Evolutionary conservation across 1,140 invertebrate genomes (phyloP).

Genomic region (Lasioglossum albipes): DNA sequence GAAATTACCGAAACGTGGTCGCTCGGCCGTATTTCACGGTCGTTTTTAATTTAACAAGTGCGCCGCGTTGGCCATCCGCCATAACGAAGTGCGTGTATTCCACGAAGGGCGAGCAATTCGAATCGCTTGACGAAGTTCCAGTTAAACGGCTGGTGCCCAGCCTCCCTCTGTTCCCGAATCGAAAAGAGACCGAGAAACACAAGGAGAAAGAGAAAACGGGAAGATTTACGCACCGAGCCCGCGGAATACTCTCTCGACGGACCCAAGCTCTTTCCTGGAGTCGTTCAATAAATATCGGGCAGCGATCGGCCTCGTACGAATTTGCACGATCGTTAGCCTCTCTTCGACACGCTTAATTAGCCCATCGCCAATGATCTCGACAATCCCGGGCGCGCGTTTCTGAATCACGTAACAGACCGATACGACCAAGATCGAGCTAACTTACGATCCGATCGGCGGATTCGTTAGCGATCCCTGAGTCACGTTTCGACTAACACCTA

Average conservation of each 20-base stretch:
- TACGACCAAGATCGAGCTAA: not conserved
- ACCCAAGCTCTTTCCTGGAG: not conserved
- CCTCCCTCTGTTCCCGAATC: not conserved
- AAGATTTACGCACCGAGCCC: slow-evolving; percentile 43
- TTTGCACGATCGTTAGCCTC: slow-evolving; percentile 61
- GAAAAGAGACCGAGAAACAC: not conserved
- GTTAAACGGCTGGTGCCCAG: not conserved
- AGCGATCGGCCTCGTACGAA: slow-evolving; percentile 53
- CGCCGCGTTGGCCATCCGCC: too few species aligned
- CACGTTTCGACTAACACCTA: slow-evolving; percentile 7
- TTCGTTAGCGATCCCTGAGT: slow-evolving; percentile 21
- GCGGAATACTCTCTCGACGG: slow-evolving; percentile 24
- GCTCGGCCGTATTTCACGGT: slow-evolving; percentile 40
- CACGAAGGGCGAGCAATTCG: slow-evolving; percentile 35
- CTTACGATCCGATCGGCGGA: slow-evolving; percentile 30
- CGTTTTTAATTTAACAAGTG: slow-evolving; percentile 35
- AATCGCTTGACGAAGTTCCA: slow-evolving; percentile 19
- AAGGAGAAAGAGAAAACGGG: too few species aligned
- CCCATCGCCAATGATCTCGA: slow-evolving; percentile 27
- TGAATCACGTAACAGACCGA: slow-evolving; percentile 24
- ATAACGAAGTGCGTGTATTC: not conserved
- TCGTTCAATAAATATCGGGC: slow-evolving; percentile 61
- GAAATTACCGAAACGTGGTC: slow-evolving; percentile 29
- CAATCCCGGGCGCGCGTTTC: not conserved
- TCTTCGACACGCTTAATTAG: slow-evolving; percentile 63